A percentile compares a stretch with the other conserved stretches of the same genome.
Evolutionary conservation across 2,888 invertebrate species (phyloP).

Genomic region (Nephrotoma appendiculata): DNA sequence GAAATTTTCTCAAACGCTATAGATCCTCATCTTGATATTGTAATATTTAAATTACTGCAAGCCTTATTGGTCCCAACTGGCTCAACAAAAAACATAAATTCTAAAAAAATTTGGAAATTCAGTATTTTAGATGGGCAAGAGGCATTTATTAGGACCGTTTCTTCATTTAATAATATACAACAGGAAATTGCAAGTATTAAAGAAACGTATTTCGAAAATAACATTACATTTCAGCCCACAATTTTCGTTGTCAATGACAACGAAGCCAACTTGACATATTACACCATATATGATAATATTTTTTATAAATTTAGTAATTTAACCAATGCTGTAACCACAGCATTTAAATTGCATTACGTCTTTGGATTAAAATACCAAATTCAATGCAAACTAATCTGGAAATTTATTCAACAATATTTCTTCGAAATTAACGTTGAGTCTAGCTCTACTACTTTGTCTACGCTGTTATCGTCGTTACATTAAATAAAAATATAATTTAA

Average conservation of each 20-base stretch:
- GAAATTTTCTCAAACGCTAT: not conserved
- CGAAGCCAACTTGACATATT: not conserved
- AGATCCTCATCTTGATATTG: not conserved
- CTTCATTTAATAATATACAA: not conserved
- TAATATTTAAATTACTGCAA: too few species aligned
- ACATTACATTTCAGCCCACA: not conserved
- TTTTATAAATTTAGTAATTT: not conserved
- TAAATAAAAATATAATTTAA: too few species aligned
- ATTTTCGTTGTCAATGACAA: not conserved
- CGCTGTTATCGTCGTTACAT: not conserved
- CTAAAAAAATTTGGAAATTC: not conserved
- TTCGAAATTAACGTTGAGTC: not conserved
- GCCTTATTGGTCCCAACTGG: not conserved
- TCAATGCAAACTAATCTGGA: not conserved
- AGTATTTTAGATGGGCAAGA: not conserved
- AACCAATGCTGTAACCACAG: not conserved
- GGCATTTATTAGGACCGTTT: too few species aligned
- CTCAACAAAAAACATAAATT: not conserved
- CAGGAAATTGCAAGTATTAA: not conserved
- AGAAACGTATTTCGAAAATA: not conserved
- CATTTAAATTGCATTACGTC: not conserved
- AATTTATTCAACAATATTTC: not conserved
- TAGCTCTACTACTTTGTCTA: not conserved
- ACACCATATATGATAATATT: not conserved
- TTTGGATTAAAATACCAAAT: not conserved